Evolutionary conservation across 2,797 vertebrate species (phyloP).

Genomic region (Semaprochilodus insignis): DNA sequence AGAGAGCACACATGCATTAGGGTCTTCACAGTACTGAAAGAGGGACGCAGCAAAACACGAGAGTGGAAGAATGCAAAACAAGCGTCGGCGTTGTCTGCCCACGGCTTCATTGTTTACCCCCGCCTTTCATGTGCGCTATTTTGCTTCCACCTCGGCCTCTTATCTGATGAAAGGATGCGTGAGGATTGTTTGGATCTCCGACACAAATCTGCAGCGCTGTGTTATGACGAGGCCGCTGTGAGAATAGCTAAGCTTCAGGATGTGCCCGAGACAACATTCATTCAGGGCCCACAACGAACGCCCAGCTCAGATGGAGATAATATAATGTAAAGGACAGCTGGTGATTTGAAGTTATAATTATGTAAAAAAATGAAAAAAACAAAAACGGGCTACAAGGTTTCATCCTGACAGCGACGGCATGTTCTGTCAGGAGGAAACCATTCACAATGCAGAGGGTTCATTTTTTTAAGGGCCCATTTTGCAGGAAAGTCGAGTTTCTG

Average conservation of each 20-base stretch:
- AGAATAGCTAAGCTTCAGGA: constrained; percentile 62
- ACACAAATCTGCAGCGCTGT: constrained; percentile 64
- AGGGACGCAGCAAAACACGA: neutral
- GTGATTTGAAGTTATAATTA: neutral
- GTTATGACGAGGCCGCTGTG: constrained; percentile 68
- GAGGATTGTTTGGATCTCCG: constrained; percentile 70
- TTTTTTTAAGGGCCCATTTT: too few relatives aligned
- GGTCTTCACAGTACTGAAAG: neutral
- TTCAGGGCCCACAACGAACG: constrained; percentile 37
- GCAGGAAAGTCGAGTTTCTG: too few relatives aligned
- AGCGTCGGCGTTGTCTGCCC: constrained; percentile 41
- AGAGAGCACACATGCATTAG: neutral
- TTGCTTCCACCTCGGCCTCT: constrained; percentile 64
- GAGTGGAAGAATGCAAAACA: constrained; percentile 57
- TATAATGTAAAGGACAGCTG: constrained; percentile 19
- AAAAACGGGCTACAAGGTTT: neutral
- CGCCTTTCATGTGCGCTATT: constrained; percentile 63
- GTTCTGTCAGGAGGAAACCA: neutral
- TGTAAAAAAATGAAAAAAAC: neutral
- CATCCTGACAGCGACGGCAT: too few relatives aligned
- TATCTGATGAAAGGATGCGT: constrained; percentile 66
- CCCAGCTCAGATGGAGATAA: constrained; percentile 48
- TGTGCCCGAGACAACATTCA: constrained; percentile 67
- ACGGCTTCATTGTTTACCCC: constrained; percentile 59
- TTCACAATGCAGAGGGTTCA: too few relatives aligned